Evolutionary conservation across 2,888 invertebrate genomes (phyloP).

Genomic region (Tinea semifulvella): DNA sequence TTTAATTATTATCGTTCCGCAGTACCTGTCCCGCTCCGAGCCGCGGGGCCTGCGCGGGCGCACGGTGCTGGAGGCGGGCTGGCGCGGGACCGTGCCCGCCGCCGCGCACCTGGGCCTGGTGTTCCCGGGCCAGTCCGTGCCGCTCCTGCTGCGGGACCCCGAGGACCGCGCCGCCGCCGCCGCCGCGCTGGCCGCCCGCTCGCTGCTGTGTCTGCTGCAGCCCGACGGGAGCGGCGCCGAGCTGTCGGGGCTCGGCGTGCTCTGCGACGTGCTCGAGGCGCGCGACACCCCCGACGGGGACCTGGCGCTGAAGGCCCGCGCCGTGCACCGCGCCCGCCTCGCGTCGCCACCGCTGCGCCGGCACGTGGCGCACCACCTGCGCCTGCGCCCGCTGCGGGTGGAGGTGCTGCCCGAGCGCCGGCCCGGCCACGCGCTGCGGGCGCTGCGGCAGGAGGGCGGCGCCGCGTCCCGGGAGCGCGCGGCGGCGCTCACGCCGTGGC

Average conservation of each 20-base stretch:
- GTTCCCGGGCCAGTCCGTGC: constrained; percentile 59
- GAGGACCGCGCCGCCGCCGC: constrained; percentile 30
- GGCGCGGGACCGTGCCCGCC: constrained; percentile 42
- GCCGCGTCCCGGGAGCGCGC: constrained; percentile 28
- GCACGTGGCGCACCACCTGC: not conserved
- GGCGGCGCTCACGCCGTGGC: constrained; percentile 51
- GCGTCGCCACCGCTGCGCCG: not conserved
- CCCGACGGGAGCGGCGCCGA: constrained; percentile 36
- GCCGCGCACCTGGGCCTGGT: constrained; percentile 42
- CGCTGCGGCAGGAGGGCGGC: constrained; percentile 26
- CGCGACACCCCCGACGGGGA: constrained; percentile 22
- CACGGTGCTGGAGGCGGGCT: constrained; percentile 45
- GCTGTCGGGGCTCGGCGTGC: constrained; percentile 43
- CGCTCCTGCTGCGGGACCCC: constrained; percentile 40
- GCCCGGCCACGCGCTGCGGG: constrained; percentile 32
- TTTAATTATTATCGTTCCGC: too few species aligned
- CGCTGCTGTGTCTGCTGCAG: constrained; percentile 49
- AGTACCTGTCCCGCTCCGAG: constrained; percentile 1
- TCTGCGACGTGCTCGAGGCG: constrained; percentile 52
- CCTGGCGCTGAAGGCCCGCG: constrained; percentile 46
- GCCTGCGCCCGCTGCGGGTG: constrained; percentile 20
- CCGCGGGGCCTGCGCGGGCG: constrained; percentile 34
- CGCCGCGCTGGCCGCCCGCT: constrained; percentile 26
- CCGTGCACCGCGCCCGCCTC: constrained; percentile 39
- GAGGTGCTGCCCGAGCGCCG: constrained; percentile 42